These are phyloP conservation scores for Tursiops truncatus DNA, from an alignment of 2,113 vertebrate species.

Conservation along the genomic window DNA sequence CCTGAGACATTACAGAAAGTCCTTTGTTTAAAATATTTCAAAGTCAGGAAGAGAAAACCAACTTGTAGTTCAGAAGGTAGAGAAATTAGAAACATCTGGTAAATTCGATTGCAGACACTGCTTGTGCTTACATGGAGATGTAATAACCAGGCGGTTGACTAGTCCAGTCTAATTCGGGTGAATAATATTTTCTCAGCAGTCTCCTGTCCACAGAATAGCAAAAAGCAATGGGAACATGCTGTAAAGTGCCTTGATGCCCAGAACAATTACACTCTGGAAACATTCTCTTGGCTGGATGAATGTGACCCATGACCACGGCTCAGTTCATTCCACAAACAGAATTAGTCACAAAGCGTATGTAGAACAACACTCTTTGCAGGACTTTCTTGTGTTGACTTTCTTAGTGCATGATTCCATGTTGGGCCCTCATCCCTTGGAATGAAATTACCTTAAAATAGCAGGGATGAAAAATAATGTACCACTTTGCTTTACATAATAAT, in stretches of 20 bases:
- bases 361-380: not conserved
- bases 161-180: conserved; percentile 78
- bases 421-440: not conserved
- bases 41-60: conserved; percentile 63
- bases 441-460: not conserved
- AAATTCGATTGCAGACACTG: conserved; percentile 58
- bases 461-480: not conserved
- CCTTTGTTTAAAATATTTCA: conserved; percentile 77
- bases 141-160: conserved; percentile 77
- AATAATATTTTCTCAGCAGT: conserved; percentile 83
- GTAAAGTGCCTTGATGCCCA: conserved; percentile 75
- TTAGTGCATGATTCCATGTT: not conserved
- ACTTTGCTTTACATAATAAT: not conserved
- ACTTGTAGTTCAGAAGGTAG: conserved; percentile 74
- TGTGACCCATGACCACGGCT: conserved; percentile 25
- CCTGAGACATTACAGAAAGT: conserved; percentile 71
- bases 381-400: conserved; percentile 3
- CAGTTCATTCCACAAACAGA: conserved; percentile 65
- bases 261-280: conserved; percentile 79
- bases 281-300: conserved; percentile 70
- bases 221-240: conserved; percentile 79
- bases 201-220: conserved; percentile 77
- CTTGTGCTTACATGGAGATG: conserved; percentile 75
- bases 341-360: not conserved
- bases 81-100: conserved; percentile 85